Percentiles rank a stretch among this genome's conserved stretches.
phyloP scores from a whole-genome alignment of 53 echinoderm and acorn worm genomes.

The Arbacia lixula region DNA sequence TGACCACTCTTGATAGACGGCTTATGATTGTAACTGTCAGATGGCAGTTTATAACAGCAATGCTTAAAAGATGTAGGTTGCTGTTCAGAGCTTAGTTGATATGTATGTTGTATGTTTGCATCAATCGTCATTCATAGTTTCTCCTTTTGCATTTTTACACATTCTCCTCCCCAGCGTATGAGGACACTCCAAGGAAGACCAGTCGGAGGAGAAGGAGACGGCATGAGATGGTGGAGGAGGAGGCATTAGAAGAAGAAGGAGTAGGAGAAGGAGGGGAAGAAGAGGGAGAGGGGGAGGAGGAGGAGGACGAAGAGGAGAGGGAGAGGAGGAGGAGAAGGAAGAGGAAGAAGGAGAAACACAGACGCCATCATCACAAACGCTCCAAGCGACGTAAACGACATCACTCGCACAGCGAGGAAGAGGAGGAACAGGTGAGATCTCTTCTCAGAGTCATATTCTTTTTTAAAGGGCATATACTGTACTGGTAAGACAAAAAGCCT shows the following conservation, averaged over 20 bases:
- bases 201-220: not conserved
- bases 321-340: conserved; percentile 35
- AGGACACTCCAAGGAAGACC: conserved; percentile 1
- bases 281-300: conserved; percentile 50
- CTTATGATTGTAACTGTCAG: too few species aligned
- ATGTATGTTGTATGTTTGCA: too few species aligned
- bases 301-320: conserved; percentile 22
- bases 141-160: too few species aligned
- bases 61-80: too few species aligned
- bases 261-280: not conserved
- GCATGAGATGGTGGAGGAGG: not conserved
- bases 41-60: too few species aligned
- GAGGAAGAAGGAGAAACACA: not conserved
- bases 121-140: too few species aligned
- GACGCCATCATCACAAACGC: conserved; percentile 28
- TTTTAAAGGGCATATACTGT: too few species aligned
- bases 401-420: conserved; percentile 29
- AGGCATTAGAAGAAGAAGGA: not conserved
- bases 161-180: conserved; percentile 26
- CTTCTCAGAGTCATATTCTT: too few species aligned
- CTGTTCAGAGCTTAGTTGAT: too few species aligned
- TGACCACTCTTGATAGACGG: too few species aligned
- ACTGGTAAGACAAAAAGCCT: too few species aligned
- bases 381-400: conserved; percentile 30
- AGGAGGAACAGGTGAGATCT: too few species aligned